These are phyloP conservation scores for Dipodomys ordii DNA, from an alignment of 2,113 vertebrate species.

Conservation along the genomic window DNA sequence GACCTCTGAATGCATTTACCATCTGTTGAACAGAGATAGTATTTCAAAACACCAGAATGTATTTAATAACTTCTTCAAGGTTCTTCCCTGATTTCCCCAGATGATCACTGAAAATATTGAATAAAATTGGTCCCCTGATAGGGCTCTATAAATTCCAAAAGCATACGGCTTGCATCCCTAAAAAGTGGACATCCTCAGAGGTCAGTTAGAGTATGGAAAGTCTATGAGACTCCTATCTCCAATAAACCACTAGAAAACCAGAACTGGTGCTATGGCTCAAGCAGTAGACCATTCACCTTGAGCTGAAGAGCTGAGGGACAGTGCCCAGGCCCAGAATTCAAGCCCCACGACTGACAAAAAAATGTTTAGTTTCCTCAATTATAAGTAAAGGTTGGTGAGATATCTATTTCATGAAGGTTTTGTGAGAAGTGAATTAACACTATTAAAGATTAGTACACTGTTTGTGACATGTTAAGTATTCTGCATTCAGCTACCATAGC, in stretches of 20 bases:
- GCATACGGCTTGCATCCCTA: background rate
- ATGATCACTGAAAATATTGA: slow-evolving; percentile 70
- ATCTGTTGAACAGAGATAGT: slow-evolving; percentile 77
- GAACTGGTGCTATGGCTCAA: too few relatives aligned
- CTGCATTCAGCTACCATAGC: background rate
- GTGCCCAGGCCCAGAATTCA: too few relatives aligned
- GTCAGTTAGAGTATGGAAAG: background rate
- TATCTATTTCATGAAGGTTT: background rate
- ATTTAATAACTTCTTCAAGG: slow-evolving; percentile 74
- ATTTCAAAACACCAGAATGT: slow-evolving; percentile 64
- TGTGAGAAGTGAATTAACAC: background rate
- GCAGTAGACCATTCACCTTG: too few relatives aligned
- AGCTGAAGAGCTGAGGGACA: too few relatives aligned
- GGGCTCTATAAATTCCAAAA: slow-evolving; percentile 37
- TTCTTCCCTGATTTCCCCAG: slow-evolving; percentile 76
- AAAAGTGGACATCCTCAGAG: background rate
- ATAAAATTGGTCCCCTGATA: slow-evolving; percentile 61
- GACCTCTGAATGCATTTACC: slow-evolving; percentile 71
- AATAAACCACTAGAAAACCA: too few relatives aligned
- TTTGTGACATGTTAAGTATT: background rate
- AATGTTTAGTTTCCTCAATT: background rate
- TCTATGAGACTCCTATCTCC: too few relatives aligned
- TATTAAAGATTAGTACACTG: background rate
- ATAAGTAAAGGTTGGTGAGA: background rate
- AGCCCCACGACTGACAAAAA: too few relatives aligned